Percentiles rank a stretch among this genome's conserved stretches.
Evolutionary conservation across 2,797 vertebrate species (phyloP).

Genomic region (Prunella strophiata): DNA sequence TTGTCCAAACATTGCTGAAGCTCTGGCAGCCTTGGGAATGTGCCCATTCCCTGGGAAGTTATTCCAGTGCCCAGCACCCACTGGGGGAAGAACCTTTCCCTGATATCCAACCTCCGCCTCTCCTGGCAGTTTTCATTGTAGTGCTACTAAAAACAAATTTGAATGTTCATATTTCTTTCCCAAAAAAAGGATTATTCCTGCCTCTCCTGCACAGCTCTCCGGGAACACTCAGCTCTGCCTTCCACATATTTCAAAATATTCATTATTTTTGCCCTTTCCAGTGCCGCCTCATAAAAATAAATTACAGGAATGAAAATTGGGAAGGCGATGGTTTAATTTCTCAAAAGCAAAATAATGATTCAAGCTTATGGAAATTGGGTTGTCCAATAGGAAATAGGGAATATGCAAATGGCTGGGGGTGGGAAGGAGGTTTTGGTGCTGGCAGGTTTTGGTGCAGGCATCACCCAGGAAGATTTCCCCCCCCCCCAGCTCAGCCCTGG

Average conservation of each 20-base stretch:
- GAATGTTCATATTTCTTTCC: background rate
- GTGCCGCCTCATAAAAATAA: conserved; percentile 37
- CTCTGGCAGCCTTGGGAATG: no score
- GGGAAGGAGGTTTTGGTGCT: background rate
- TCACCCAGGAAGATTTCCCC: accelerated
- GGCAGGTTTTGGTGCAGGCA: background rate
- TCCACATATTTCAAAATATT: conserved; percentile 43
- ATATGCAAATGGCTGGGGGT: background rate
- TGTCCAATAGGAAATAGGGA: conserved; percentile 7
- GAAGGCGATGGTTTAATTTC: conserved; percentile 54
- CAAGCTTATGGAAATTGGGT: conserved; percentile 28
- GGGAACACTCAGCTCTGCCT: background rate
- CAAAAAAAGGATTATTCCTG: background rate
- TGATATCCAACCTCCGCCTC: background rate
- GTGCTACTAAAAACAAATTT: background rate
- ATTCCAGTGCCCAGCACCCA: background rate
- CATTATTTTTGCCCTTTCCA: conserved; percentile 70
- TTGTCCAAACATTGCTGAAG: background rate
- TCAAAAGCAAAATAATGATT: conserved; percentile 50
- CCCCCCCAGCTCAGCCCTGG: no score
- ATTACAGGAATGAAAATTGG: conserved; percentile 26
- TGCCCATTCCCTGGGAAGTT: background rate
- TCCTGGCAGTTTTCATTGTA: background rate
- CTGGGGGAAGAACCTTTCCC: background rate
- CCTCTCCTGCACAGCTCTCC: background rate